These are phyloP conservation scores for Thaumatotibia leucotreta DNA, from an alignment of 1,140 invertebrate species.

Conservation along the genomic window DNA sequence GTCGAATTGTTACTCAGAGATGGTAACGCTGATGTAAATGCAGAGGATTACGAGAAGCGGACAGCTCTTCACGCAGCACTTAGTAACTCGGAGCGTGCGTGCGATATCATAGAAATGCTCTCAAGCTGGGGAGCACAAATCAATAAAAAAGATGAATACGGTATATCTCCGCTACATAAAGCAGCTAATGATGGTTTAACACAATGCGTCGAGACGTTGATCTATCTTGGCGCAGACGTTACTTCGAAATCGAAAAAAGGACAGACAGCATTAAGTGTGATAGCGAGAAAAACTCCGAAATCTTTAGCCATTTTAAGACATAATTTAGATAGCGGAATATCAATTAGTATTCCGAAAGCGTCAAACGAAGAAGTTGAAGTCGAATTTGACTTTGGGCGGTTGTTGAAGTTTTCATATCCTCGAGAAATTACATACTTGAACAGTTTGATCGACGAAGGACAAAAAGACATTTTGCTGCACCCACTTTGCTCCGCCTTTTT, in stretches of 20 bases:
- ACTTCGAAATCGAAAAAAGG: constrained; percentile 79
- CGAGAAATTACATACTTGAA: constrained; percentile 80
- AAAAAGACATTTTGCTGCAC: constrained; percentile 80
- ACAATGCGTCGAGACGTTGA: constrained; percentile 79
- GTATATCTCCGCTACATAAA: constrained; percentile 83
- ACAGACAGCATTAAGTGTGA: constrained; percentile 79
- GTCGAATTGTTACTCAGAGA: constrained; percentile 76
- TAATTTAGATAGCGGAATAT: constrained; percentile 78
- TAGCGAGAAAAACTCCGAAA: constrained; percentile 79
- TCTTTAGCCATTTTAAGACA: constrained; percentile 77
- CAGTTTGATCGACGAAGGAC: constrained; percentile 78
- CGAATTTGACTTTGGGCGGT: constrained; percentile 77
- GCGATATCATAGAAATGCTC: constrained; percentile 77
- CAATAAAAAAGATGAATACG: constrained; percentile 80
- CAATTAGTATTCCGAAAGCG: constrained; percentile 73
- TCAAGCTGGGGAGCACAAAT: constrained; percentile 75
- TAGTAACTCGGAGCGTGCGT: constrained; percentile 70
- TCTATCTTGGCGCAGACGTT: constrained; percentile 81
- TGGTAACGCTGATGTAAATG: constrained; percentile 76
- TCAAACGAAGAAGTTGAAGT: constrained; percentile 79
- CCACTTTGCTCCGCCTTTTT: constrained; percentile 80
- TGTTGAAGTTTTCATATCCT: constrained; percentile 77
- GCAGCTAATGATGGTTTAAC: constrained; percentile 81
- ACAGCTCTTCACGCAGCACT: constrained; percentile 80
- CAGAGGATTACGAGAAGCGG: constrained; percentile 76